Evolutionary conservation across 2,113 vertebrate species (phyloP), one percentile per base, ranked within the genome.

Genomic region (Brachyhypopomus occidentalis): DNA sequence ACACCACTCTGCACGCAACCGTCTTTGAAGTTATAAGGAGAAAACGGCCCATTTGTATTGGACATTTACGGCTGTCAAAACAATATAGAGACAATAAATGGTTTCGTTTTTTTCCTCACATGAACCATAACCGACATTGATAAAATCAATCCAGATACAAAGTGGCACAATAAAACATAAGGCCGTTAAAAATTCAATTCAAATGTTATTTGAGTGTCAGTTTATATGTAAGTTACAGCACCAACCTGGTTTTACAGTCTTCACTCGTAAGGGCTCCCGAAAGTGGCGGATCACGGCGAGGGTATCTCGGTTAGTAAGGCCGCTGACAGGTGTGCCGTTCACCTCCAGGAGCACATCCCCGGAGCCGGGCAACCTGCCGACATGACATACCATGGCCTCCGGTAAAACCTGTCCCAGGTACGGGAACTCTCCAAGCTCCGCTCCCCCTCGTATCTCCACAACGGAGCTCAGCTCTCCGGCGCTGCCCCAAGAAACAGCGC

Each of bases 261-360:
- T 97, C 86, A 98, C 92, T 72, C 96, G 95, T 81, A 98, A 87
- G 67, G 97, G 96, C 85, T 97, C 96, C 82, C 94, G 92, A 89
- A 97, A 98, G 96, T 98, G 96, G 60, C 96, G 93, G 85, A 98
- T 92, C 88, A 98, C 96, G 41, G 97, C 96, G 86, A 96, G 91
- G 5, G 96, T 96, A 92, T 98, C 97, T 76, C 97, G 93, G 91
- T 97, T 89, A 52, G 97, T 98, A 86, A 98, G 96, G 78, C 97
- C 97, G 89, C 96, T 98, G 77, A 98, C 96, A 0, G 97, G 96
- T 19, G 96, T 98, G 77, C 96, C 96, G 92, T 98, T 98, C 88
- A 98, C 97, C 91, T 98, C 97, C 91, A 98, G 92, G 87, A 98
- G 92, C 86, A 98, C 95, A 87, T 98, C 97, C 19, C 95, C 97